Evolutionary conservation across 1,140 invertebrate species (phyloP), one percentile per base, ranked within the genome.

Genomic region (Muscidifurax raptorellus): DNA sequence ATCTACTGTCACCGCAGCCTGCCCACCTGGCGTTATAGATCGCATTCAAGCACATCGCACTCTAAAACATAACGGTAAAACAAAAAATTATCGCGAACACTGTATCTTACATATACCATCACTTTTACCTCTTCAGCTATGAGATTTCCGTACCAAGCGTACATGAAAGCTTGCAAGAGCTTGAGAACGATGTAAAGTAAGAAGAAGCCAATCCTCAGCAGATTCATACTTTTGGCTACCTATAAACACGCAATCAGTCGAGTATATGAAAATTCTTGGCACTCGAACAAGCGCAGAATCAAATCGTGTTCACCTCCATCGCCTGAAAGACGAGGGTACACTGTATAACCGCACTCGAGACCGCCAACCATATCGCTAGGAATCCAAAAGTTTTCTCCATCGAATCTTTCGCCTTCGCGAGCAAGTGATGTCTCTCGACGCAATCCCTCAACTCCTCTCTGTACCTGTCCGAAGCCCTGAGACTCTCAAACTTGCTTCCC

Each of bases 361-460:
- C 12, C 13, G 81, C 85, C 3, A 83, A 72, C 80, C 86, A 87
- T 10, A 89, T 5, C 5, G 88, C 74, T 6, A 89, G 44, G 0
- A 87, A 86, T 36, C 88, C 87, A 78, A 88, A 89, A 30, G 86
- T 82, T 18, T 79, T 52, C 76, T 89, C 80, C 36, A 89, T 10
- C 0, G 5, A n/a, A 18, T 25, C 22, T 18, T 40, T 75, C 6
- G 72, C 15, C 7, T 44, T 27, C 32, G 25, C 25, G 10, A 75
- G 36, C 32, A 75, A 10, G 15, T 75, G 36, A 25, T 75, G 72
- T 32, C 72, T 75, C 13, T 25, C 18, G 32, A 75, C 13, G 36
- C 72, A 75, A 5, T 75, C 72, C 22, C 25, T 40, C 6, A 75
- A 22, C 12, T 44, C 13, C 32, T 40, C 72, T 22, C 22, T 10